Conservation (phyloP, 1,140 invertebrate genomes). For the Diuraphis noxia region DNA sequence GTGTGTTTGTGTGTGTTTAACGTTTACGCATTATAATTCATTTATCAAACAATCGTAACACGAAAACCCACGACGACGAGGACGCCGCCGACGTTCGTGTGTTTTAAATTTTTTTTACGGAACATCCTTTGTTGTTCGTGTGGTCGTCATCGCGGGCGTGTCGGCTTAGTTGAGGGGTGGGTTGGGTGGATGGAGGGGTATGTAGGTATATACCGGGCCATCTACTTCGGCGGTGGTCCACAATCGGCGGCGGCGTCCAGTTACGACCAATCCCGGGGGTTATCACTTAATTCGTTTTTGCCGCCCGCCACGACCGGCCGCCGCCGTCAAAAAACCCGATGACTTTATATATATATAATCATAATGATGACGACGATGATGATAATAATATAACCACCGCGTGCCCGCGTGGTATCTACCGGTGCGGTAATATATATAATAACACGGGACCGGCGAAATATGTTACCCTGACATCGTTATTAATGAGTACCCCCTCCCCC, state of each 20-base stretch:
- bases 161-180: not conserved
- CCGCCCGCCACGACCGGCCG: slow-evolving; percentile 25
- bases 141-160: not conserved
- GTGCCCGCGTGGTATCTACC: not conserved
- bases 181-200: not conserved
- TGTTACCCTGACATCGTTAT: slow-evolving; percentile 44
- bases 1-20: not conserved
- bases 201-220: too few species aligned
- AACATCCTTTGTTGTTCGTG: not conserved
- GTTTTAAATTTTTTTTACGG: slow-evolving; percentile 5
- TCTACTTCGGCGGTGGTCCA: slow-evolving; percentile 41
- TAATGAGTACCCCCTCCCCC: slow-evolving; percentile 30
- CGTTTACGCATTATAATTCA: not conserved
- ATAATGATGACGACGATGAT: not conserved
- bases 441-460: slow-evolving; percentile 32
- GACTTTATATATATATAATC: slow-evolving; percentile 33
- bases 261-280: slow-evolving; percentile 45
- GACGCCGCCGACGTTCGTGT: not conserved
- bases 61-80: not conserved
- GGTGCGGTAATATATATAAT: slow-evolving; percentile 14
- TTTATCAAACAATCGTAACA: not conserved
- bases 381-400: not conserved
- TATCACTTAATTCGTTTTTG: slow-evolving; percentile 45
- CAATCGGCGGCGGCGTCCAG: slow-evolving; percentile 41
- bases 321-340: slow-evolving; percentile 17